These are phyloP conservation scores for Myotis davidii DNA, from an alignment of 2,113 vertebrate genomes.

Conservation along the genomic window DNA sequence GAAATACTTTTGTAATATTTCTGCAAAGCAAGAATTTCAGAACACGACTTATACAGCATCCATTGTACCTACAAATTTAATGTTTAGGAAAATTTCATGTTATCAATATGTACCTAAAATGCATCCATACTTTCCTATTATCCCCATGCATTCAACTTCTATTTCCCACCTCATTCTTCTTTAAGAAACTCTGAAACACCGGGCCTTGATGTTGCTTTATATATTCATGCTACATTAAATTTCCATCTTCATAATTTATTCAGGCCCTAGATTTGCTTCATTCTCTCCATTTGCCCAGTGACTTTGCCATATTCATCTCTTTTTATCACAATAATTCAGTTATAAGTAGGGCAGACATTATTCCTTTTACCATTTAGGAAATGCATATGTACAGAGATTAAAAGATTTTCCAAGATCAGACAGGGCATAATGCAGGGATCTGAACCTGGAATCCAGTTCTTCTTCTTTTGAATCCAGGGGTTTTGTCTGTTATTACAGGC, in stretches of 20 bases:
- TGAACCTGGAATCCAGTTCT: conserved; percentile 30
- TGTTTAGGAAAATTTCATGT: not conserved
- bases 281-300: conserved; percentile 1
- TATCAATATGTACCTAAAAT: not conserved
- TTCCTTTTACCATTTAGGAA: conserved; percentile 48
- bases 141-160: not conserved
- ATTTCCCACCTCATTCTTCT: not conserved
- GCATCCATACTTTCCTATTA: not conserved
- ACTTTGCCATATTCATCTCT: not conserved
- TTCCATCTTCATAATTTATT: conserved; percentile 42
- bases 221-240: conserved; percentile 48
- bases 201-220: conserved; percentile 11
- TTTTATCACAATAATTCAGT: conserved; percentile 45
- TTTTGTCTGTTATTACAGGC: conserved; percentile 14
- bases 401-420: conserved; percentile 42
- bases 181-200: not conserved
- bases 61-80: not conserved
- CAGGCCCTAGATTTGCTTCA: conserved; percentile 16
- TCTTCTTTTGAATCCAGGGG: conserved; percentile 11
- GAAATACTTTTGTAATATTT: conserved; percentile 32
- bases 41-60: not conserved
- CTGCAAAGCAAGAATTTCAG: not conserved
- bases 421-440: not conserved
- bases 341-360: conserved; percentile 27
- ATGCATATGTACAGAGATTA: conserved; percentile 59